phyloP scores from a whole-genome alignment of 2,888 invertebrate species.

The Helleia helle region DNA sequence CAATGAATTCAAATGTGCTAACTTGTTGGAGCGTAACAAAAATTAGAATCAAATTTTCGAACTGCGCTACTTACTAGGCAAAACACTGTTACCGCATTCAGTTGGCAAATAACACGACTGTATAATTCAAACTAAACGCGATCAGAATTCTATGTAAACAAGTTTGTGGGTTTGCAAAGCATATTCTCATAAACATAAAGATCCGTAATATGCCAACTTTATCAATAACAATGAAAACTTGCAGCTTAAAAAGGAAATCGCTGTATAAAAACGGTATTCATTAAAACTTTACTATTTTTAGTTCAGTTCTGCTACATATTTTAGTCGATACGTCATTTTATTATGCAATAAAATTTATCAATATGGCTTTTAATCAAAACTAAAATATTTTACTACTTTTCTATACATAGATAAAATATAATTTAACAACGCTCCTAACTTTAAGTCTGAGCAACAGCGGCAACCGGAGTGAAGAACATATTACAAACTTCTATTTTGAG shows the following conservation, averaged over 20 bases:
- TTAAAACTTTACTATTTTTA: conserved; percentile 26
- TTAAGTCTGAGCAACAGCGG: neutral
- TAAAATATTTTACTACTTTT: conserved; percentile 6
- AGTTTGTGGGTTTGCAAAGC: conserved; percentile 50
- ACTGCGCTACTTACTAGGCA: conserved; percentile 23
- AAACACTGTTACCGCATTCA: conserved; percentile 29
- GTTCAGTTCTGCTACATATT: conserved; percentile 2
- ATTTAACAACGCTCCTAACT: conserved; percentile 2
- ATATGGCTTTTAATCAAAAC: neutral
- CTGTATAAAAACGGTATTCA: conserved; percentile 35
- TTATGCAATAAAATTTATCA: neutral
- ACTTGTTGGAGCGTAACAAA: conserved; percentile 24
- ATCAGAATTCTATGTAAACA: conserved; percentile 66
- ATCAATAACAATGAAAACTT: conserved; percentile 45
- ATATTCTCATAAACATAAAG: conserved; percentile 64
- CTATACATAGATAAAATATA: conserved; percentile 1
- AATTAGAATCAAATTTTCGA: conserved; percentile 25
- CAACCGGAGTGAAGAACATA: neutral
- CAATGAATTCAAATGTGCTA: conserved; percentile 17
- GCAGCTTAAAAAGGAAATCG: conserved; percentile 28
- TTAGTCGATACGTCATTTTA: conserved; percentile 1
- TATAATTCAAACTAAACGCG: conserved; percentile 57
- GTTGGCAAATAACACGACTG: conserved; percentile 53
- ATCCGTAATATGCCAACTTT: conserved; percentile 57
- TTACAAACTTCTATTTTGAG: too few species aligned